Conservation (phyloP, 2,888 invertebrate genomes). For the Leptura quadrifasciata region DNA sequence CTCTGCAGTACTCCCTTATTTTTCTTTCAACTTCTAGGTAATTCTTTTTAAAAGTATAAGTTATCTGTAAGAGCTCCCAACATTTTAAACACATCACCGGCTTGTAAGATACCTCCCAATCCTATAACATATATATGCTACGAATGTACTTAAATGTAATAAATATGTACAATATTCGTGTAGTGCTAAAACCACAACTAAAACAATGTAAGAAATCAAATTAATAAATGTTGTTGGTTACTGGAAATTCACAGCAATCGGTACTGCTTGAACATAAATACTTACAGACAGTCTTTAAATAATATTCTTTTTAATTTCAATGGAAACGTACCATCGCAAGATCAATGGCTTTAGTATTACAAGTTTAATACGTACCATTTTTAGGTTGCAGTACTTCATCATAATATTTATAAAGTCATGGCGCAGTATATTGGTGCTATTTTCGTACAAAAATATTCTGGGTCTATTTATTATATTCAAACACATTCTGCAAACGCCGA, state of each 20-base stretch:
- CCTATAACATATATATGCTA: background rate
- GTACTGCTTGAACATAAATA: no score
- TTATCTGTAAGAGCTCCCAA: slow-evolving; percentile 46
- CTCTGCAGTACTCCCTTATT: slow-evolving; percentile 36
- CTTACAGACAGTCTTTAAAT: no score
- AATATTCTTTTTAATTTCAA: no score
- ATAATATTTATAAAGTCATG: slow-evolving; percentile 42
- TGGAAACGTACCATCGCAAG: no score
- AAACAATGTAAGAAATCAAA: no score
- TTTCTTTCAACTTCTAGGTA: slow-evolving; percentile 44
- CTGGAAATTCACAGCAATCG: no score
- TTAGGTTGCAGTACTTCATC: slow-evolving; percentile 41
- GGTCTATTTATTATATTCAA: slow-evolving; percentile 28
- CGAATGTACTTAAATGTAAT: no score
- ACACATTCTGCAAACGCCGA: slow-evolving; percentile 42
- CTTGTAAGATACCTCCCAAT: slow-evolving; percentile 33
- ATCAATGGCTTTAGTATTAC: background rate
- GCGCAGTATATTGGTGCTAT: slow-evolving; percentile 34
- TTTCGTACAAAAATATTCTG: slow-evolving; percentile 44
- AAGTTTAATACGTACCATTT: slow-evolving; percentile 38
- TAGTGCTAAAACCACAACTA: no score
- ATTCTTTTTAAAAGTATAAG: slow-evolving; percentile 44
- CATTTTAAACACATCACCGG: slow-evolving; percentile 48
- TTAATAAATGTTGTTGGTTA: no score
- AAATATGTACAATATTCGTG: no score